A percentile compares a stretch with the other conserved stretches of the same genome.
These are phyloP conservation scores for Microctenopoma stevenorrisi DNA, from an alignment of 2,797 vertebrate species.

Conservation along the genomic window DNA sequence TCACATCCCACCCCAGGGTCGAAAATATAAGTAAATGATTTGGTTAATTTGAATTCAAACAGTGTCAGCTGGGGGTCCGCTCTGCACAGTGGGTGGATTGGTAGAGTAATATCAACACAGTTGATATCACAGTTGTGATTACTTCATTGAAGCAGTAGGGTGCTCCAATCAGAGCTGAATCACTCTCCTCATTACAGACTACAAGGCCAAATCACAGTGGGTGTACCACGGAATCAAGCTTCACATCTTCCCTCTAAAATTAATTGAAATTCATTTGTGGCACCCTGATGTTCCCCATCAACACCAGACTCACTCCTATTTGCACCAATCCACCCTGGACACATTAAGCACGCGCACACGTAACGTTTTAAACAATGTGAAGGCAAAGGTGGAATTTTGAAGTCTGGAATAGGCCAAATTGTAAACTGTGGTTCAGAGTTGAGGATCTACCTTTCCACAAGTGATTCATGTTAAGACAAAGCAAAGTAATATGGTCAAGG, in stretches of 20 bases:
- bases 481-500: conserved; percentile 12
- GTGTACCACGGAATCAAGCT: conserved; percentile 60
- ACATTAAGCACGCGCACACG: conserved; percentile 34
- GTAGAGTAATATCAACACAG: conserved; percentile 72
- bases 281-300: conserved; percentile 64
- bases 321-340: conserved; percentile 24
- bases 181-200: conserved; percentile 69
- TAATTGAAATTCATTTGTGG: conserved; percentile 71
- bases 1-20: conserved; percentile 50
- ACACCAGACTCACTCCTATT: conserved; percentile 50
- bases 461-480: not conserved
- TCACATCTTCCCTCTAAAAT: conserved; percentile 61
- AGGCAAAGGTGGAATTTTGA: conserved; percentile 7
- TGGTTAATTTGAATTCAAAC: conserved; percentile 73
- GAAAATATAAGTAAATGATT: conserved; percentile 66
- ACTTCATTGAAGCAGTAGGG: conserved; percentile 69
- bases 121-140: conserved; percentile 77
- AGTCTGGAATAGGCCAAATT: conserved; percentile 6
- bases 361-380: conserved; percentile 27
- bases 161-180: conserved; percentile 71
- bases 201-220: conserved; percentile 73
- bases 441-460: not conserved
- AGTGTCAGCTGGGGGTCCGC: conserved; percentile 66
- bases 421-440: not conserved
- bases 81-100: conserved; percentile 59